phyloP scores from a whole-genome alignment of 1,140 invertebrate species.

The Dinoponera quadriceps region DNA sequence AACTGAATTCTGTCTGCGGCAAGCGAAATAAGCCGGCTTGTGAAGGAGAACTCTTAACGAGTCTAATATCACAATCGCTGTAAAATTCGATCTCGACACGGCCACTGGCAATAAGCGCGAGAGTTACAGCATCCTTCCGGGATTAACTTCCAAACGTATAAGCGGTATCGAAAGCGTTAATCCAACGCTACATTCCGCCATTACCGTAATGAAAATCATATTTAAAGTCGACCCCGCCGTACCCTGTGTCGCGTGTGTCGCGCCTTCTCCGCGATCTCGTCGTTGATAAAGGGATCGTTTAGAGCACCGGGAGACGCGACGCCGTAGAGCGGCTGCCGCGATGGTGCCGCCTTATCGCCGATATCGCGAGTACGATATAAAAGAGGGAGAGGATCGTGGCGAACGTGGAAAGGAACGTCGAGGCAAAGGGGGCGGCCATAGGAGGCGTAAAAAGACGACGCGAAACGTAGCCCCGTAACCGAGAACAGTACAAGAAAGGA shows the following conservation, averaged over 20 bases:
- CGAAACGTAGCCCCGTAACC: slow-evolving; percentile 64
- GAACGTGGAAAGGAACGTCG: slow-evolving; percentile 4
- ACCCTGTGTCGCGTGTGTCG: slow-evolving; percentile 16
- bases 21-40: no score
- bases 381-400: slow-evolving; percentile 32
- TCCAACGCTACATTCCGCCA: neutral
- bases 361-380: slow-evolving; percentile 33
- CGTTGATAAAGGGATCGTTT: slow-evolving; percentile 43
- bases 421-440: neutral
- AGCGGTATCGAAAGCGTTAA: slow-evolving; percentile 13
- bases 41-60: neutral
- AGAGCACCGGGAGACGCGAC: slow-evolving; percentile 18
- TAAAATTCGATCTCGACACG: neutral
- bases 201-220: slow-evolving; percentile 28
- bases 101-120: neutral
- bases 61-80: neutral
- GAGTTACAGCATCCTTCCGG: neutral
- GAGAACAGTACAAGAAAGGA: slow-evolving; percentile 65
- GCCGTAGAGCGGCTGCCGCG: slow-evolving; percentile 1
- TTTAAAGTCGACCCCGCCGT: neutral
- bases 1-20: no score
- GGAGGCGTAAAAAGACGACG: slow-evolving; percentile 12
- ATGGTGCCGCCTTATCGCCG: slow-evolving; percentile 16
- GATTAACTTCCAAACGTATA: neutral
- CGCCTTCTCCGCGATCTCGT: slow-evolving; percentile 21